phyloP scores from a whole-genome alignment of 2,113 vertebrate genomes.

The Cyprinus carpio region DNA sequence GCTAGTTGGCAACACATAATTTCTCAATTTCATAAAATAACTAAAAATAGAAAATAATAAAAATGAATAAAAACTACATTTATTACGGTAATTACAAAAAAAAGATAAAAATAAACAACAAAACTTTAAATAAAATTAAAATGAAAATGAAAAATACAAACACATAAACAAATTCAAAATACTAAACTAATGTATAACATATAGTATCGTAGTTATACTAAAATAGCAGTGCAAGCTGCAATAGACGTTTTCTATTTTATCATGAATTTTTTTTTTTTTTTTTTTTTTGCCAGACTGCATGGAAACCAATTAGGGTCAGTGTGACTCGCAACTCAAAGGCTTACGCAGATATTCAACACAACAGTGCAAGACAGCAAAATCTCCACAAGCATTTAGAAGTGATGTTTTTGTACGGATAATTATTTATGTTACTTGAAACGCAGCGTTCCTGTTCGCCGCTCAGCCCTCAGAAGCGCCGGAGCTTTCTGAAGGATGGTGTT shows the following conservation, averaged over 20 bases:
- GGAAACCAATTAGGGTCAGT: background rate
- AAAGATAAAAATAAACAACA: too few species aligned
- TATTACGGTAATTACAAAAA: too few species aligned
- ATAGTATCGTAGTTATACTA: too few species aligned
- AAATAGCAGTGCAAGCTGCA: too few species aligned
- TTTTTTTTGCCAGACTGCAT: too few species aligned
- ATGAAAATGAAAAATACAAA: background rate
- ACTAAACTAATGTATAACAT: background rate
- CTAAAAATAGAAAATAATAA: too few species aligned
- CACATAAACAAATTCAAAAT: background rate
- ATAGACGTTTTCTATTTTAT: background rate
- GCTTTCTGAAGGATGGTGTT: constrained; percentile 30
- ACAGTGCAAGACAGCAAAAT: background rate
- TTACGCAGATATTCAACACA: background rate
- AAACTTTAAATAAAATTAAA: background rate
- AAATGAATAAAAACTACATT: too few species aligned
- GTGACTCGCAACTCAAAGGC: background rate
- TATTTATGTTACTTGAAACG: constrained; percentile 9
- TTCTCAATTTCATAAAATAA: too few species aligned
- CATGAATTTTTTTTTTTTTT: background rate
- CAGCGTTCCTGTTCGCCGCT: background rate
- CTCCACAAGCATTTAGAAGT: background rate
- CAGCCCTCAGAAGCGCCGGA: background rate
- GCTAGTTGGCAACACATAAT: too few species aligned
- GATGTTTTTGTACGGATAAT: constrained; percentile 2